phyloP scores from a whole-genome alignment of 1,140 invertebrate genomes.

The Amyelois transitella region DNA sequence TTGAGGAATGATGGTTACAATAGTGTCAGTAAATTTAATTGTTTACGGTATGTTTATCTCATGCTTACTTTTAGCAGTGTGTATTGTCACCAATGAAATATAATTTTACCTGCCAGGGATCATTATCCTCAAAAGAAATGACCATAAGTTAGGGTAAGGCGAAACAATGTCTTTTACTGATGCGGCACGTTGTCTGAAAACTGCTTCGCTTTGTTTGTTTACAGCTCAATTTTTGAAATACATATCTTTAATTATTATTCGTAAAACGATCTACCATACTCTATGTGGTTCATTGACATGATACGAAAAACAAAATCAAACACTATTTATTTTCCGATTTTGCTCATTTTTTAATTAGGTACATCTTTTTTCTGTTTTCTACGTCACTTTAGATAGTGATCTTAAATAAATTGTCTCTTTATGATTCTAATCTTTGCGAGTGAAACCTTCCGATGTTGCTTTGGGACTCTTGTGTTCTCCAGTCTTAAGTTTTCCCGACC shows the following conservation, averaged over 20 bases:
- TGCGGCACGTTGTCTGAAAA: slow-evolving; percentile 49
- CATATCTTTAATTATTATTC: slow-evolving; percentile 14
- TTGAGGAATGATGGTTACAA: not conserved
- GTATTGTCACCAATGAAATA: slow-evolving; percentile 23
- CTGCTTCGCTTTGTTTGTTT: slow-evolving; percentile 39
- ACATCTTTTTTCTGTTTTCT: too few species aligned
- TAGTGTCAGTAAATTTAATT: slow-evolving; percentile 11
- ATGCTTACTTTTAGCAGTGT: slow-evolving; percentile 20
- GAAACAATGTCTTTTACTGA: slow-evolving; percentile 69
- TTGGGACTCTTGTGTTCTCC: too few species aligned
- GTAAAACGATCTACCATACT: too few species aligned
- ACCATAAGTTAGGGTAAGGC: slow-evolving; percentile 59
- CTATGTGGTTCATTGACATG: too few species aligned
- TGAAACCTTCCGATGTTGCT: too few species aligned
- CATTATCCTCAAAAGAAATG: slow-evolving; percentile 63
- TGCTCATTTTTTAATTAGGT: too few species aligned
- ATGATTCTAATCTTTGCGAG: too few species aligned
- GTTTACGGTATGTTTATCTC: not conserved
- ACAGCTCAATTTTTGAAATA: slow-evolving; percentile 31
- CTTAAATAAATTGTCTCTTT: too few species aligned
- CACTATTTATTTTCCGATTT: too few species aligned
- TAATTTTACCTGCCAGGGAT: slow-evolving; percentile 45
- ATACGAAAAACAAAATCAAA: too few species aligned
- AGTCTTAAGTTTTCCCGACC: too few species aligned
- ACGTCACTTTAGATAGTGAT: too few species aligned